phyloP scores from a whole-genome alignment of 2,888 invertebrate species.

The Trypoxylon attenuatum region DNA sequence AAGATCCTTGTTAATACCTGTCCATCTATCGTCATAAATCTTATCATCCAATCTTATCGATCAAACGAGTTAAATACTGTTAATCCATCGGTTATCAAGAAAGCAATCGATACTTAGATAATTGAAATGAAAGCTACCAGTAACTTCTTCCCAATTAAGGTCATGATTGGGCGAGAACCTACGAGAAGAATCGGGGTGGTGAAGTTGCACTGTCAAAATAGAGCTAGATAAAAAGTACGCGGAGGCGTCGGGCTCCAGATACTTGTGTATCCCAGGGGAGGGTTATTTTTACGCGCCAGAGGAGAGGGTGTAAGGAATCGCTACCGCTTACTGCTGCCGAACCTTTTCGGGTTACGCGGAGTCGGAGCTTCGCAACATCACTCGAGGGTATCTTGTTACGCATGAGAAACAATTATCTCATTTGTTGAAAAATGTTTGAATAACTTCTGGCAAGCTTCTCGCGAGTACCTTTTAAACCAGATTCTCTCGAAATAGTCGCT shows the following conservation, averaged over 20 bases:
- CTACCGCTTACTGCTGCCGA: slow-evolving; percentile 53
- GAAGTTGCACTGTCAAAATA: slow-evolving; percentile 9
- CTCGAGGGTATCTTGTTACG: slow-evolving; percentile 61
- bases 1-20: too few relatives aligned
- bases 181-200: background rate
- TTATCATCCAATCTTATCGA: too few relatives aligned
- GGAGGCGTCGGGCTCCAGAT: slow-evolving; percentile 19
- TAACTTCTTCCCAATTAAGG: background rate
- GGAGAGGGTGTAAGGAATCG: slow-evolving; percentile 48
- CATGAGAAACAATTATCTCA: slow-evolving; percentile 21
- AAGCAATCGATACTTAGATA: background rate
- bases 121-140: background rate
- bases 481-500: too few relatives aligned
- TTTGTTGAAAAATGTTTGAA: background rate
- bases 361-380: slow-evolving; percentile 53
- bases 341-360: slow-evolving; percentile 73
- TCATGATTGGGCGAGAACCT: background rate
- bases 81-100: too few relatives aligned
- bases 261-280: slow-evolving; percentile 52
- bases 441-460: slow-evolving; percentile 5
- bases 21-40: too few relatives aligned
- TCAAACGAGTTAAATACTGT: too few relatives aligned
- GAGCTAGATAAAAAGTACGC: slow-evolving; percentile 24
- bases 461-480: slow-evolving; percentile 4
- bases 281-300: slow-evolving; percentile 69